These are phyloP conservation scores for Ips typographus DNA, from an alignment of 1,140 invertebrate species.

Conservation along the genomic window DNA sequence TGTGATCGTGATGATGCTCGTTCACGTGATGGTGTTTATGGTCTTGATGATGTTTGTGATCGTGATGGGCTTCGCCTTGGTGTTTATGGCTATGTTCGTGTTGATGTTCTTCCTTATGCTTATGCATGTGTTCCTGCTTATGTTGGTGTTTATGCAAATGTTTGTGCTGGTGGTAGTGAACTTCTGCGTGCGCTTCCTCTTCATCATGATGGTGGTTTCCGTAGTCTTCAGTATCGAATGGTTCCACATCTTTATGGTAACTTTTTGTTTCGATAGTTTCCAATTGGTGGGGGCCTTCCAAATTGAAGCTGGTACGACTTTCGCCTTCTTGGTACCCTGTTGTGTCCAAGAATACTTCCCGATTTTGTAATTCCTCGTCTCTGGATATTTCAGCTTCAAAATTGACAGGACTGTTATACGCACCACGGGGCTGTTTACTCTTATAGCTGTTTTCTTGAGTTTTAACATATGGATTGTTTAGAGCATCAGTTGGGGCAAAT, in stretches of 20 bases:
- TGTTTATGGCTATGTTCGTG: constrained; percentile 31
- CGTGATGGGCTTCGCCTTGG: constrained; percentile 17
- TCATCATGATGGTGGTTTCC: constrained; percentile 12
- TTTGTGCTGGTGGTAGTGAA: constrained; percentile 35
- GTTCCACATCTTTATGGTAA: constrained; percentile 39
- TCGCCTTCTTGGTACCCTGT: constrained; percentile 40
- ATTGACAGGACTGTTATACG: constrained; percentile 12
- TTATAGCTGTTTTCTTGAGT: background rate
- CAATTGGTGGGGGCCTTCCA: constrained; percentile 35
- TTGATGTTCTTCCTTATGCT: constrained; percentile 28
- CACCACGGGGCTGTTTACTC: background rate
- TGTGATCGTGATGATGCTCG: constrained; percentile 23
- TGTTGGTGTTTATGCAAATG: constrained; percentile 34
- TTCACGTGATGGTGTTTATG: constrained; percentile 23
- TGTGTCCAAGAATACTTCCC: constrained; percentile 21
- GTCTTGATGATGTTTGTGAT: constrained; percentile 23
- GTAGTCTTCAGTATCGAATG: constrained; percentile 11
- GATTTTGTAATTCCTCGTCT: constrained; percentile 16
- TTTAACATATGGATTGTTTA: background rate
- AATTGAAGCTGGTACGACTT: constrained; percentile 37
- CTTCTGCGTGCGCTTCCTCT: constrained; percentile 14
- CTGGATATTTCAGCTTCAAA: constrained; percentile 15
- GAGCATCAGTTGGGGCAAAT: constrained; percentile 4
- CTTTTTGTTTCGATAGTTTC: constrained; percentile 28
- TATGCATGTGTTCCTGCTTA: constrained; percentile 30